Percentiles rank a stretch among this genome's conserved stretches.
These are phyloP conservation scores for Drosophila quasianomalipes DNA, from an alignment of 2,888 invertebrate species.

Conservation along the genomic window DNA sequence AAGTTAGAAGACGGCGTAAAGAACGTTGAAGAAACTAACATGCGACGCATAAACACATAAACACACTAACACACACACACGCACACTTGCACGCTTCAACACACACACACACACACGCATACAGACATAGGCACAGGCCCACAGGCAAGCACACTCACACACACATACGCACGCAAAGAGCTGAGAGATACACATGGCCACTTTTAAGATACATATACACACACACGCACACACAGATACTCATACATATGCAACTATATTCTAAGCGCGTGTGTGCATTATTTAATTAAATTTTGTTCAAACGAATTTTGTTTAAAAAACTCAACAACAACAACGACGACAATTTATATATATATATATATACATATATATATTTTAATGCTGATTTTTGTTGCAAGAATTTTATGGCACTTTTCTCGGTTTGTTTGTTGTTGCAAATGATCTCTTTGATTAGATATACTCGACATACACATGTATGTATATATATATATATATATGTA, in stretches of 20 bases:
- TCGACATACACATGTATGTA: conserved; percentile 10
- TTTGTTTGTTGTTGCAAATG: conserved; percentile 15
- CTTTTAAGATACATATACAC: conserved; percentile 20
- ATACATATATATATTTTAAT: conserved; percentile 4
- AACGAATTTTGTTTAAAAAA: conserved; percentile 10
- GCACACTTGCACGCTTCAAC: conserved; percentile 14
- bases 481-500: conserved; percentile 1
- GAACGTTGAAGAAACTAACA: conserved; percentile 72
- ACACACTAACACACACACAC: conserved; percentile 37
- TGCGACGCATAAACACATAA: conserved; percentile 51
- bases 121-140: conserved; percentile 7
- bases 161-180: conserved; percentile 26
- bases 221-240: conserved; percentile 8
- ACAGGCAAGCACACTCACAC: conserved; percentile 2
- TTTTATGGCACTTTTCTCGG: conserved; percentile 35
- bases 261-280: conserved; percentile 58
- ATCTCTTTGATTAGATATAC: conserved; percentile 34
- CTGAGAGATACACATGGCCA: conserved; percentile 55
- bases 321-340: conserved; percentile 47
- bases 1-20: conserved; percentile 58
- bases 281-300: conserved; percentile 65
- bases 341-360: conserved; percentile 20
- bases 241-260: conserved; percentile 13
- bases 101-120: conserved; percentile 25
- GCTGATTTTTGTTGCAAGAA: conserved; percentile 24